These are phyloP conservation scores for Potamilus streckersoni DNA, from an alignment of 1,140 invertebrate species.

Conservation along the genomic window DNA sequence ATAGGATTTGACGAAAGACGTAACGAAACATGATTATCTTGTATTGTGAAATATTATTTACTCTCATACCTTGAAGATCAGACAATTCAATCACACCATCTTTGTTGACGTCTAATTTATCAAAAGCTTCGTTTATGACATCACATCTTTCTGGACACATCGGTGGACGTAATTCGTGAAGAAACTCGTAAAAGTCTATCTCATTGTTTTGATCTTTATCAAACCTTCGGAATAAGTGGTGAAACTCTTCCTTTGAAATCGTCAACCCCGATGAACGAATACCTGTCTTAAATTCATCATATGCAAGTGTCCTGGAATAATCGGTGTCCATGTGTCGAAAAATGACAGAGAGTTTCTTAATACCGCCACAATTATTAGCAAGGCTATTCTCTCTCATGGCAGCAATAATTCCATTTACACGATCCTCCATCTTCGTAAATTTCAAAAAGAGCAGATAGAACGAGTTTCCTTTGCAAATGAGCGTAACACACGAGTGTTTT, in stretches of 20 bases:
- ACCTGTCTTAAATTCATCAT: conserved; percentile 37
- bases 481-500: too few species aligned
- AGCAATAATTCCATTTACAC: too few species aligned
- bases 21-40: neutral
- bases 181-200: conserved; percentile 60
- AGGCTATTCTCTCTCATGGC: conserved; percentile 6
- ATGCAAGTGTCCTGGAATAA: conserved; percentile 27
- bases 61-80: conserved; percentile 76
- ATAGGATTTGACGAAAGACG: too few species aligned
- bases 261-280: conserved; percentile 42
- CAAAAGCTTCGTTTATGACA: conserved; percentile 86
- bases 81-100: conserved; percentile 87
- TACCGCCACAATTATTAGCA: conserved; percentile 19
- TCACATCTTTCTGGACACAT: conserved; percentile 80
- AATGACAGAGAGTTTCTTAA: conserved; percentile 32
- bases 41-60: neutral
- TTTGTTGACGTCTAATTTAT: conserved; percentile 86
- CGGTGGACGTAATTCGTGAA: conserved; percentile 74
- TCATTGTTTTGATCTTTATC: conserved; percentile 48
- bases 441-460: too few species aligned
- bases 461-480: too few species aligned
- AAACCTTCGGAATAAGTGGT: conserved; percentile 46
- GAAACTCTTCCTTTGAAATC: conserved; percentile 40
- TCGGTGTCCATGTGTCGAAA: conserved; percentile 38
- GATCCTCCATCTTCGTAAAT: too few species aligned